Evolutionary conservation across 2,113 vertebrate genomes (phyloP).

Genomic region (Nymphicus hollandicus): DNA sequence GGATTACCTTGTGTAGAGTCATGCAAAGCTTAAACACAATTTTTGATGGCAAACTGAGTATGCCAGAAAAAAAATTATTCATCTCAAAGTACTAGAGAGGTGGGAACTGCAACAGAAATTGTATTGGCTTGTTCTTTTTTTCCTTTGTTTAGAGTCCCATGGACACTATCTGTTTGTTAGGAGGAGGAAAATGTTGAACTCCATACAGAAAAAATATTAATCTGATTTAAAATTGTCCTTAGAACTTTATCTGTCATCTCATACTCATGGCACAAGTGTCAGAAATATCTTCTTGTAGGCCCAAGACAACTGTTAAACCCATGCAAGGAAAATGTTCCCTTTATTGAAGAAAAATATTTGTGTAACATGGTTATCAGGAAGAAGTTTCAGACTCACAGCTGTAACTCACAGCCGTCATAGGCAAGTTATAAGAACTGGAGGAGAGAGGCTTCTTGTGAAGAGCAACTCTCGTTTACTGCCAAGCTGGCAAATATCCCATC

Average conservation of each 20-base stretch:
- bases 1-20: neutral
- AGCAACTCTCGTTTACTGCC: conserved; percentile 21
- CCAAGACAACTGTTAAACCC: neutral
- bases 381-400: neutral
- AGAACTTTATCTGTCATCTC: neutral
- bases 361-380: neutral
- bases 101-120: neutral
- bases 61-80: neutral
- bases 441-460: conserved; percentile 9
- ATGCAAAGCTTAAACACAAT: neutral
- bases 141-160: neutral
- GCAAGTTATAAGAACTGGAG: conserved; percentile 8
- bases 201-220: neutral
- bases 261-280: neutral
- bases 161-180: neutral
- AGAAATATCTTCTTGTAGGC: neutral
- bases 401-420: neutral
- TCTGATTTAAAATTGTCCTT: neutral
- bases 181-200: neutral
- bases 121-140: neutral
- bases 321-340: neutral
- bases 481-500: conserved; percentile 12
- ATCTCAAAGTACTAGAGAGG: neutral
- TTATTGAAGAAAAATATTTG: conserved; percentile 52
- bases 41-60: neutral